Evolutionary conservation across 2,113 vertebrate genomes (phyloP).

Genomic region (Pionites leucogaster): DNA sequence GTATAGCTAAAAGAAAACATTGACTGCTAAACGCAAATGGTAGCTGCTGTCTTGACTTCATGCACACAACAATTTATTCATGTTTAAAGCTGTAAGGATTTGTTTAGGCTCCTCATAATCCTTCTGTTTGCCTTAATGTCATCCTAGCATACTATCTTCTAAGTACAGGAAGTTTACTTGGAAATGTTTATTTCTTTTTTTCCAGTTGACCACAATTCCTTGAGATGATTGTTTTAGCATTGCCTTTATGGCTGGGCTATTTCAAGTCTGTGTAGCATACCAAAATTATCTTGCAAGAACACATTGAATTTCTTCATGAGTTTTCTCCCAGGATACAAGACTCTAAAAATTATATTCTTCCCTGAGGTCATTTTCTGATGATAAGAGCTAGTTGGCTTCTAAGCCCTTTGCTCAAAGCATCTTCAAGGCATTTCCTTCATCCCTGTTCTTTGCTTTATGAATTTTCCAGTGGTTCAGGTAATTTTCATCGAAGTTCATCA

Average conservation of each 20-base stretch:
- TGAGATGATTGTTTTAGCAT: constrained; percentile 3
- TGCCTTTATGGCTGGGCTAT: not conserved
- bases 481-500: not conserved
- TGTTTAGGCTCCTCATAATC: not conserved
- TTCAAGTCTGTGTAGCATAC: not conserved
- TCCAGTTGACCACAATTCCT: not conserved
- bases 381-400: not conserved
- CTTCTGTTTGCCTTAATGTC: constrained; percentile 5
- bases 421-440: not conserved
- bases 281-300: not conserved
- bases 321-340: not conserved
- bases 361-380: not conserved
- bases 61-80: not conserved
- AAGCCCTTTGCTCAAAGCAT: not conserved
- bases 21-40: not conserved
- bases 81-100: constrained; percentile 6
- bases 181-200: not conserved
- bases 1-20: not conserved
- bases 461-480: not conserved
- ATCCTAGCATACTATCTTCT: not conserved
- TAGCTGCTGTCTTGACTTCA: not conserved
- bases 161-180: not conserved
- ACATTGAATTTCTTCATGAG: not conserved
- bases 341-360: not conserved
- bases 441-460: not conserved